phyloP scores from a whole-genome alignment of 2,113 vertebrate genomes.

The Corydoras sp. region DNA sequence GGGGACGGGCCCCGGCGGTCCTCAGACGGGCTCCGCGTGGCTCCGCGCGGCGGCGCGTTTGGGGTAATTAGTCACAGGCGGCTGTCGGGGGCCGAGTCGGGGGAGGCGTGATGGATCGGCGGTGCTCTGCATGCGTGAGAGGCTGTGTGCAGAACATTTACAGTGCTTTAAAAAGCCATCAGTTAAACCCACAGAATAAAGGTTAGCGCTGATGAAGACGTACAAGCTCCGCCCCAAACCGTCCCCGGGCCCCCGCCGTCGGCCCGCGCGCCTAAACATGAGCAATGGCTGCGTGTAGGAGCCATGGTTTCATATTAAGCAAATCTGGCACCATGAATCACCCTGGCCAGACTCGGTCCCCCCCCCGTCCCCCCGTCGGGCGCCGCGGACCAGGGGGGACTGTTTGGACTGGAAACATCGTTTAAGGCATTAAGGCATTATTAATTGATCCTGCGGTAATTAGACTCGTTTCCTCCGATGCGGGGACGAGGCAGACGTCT shows the following conservation, averaged over 20 bases:
- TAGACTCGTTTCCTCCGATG: too few species aligned
- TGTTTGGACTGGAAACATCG: too few species aligned
- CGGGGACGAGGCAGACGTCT: too few species aligned
- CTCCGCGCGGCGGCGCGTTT: background rate
- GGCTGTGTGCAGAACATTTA: background rate
- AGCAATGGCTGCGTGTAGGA: slow-evolving; percentile 19
- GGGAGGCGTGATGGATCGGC: background rate
- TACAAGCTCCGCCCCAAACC: background rate
- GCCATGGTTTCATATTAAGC: slow-evolving; percentile 20
- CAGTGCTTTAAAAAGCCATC: slow-evolving; percentile 7
- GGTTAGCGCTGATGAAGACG: slow-evolving; percentile 3
- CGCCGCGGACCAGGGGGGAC: too few species aligned
- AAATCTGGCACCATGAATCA: slow-evolving; percentile 27
- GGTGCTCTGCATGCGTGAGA: background rate
- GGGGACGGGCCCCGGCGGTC: background rate
- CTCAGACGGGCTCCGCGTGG: background rate
- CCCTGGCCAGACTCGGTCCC: slow-evolving; percentile 22
- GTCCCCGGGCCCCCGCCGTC: background rate
- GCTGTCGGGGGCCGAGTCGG: background rate
- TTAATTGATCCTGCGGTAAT: too few species aligned
- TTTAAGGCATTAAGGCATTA: too few species aligned
- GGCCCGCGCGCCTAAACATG: slow-evolving; percentile 2
- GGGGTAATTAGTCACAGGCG: slow-evolving; percentile 1
- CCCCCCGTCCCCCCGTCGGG: too few species aligned
- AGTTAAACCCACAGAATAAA: background rate